These are phyloP conservation scores for Porites rus DNA, from an alignment of 92 coral and sea anemone genomes.

Conservation along the genomic window DNA sequence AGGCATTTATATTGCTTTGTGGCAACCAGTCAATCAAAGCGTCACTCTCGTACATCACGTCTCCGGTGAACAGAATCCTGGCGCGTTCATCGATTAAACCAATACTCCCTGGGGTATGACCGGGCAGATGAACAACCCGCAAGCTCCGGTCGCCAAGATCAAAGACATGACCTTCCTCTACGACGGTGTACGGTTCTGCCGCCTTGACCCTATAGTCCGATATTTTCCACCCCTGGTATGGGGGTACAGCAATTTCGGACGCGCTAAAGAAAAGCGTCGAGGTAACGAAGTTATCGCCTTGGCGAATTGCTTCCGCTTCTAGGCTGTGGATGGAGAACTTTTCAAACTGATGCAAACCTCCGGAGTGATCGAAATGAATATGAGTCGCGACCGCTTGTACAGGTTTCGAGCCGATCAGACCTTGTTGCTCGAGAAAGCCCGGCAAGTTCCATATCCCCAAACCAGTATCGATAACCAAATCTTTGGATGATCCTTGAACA, in stretches of 20 bases:
- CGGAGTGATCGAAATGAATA: constrained; percentile 89
- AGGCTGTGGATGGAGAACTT: constrained; percentile 78
- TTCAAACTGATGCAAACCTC: constrained; percentile 88
- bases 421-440: constrained; percentile 68
- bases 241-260: constrained; percentile 63
- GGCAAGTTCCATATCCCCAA: constrained; percentile 89
- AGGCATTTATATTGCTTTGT: constrained; percentile 61
- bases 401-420: constrained; percentile 75
- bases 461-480: constrained; percentile 84
- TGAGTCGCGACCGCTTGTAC: constrained; percentile 86
- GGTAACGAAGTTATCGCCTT: constrained; percentile 76
- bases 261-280: constrained; percentile 55
- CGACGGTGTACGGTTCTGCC: constrained; percentile 66
- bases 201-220: constrained; percentile 66
- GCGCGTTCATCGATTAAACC: constrained; percentile 80
- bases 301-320: constrained; percentile 75
- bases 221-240: constrained; percentile 66
- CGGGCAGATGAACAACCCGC: constrained; percentile 82
- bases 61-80: constrained; percentile 76
- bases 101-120: constrained; percentile 84
- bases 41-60: constrained; percentile 65
- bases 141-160: constrained; percentile 80
- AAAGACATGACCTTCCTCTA: constrained; percentile 77
- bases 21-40: constrained; percentile 88
- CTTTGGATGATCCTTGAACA: constrained; percentile 76